A percentile compares a stretch with the other conserved stretches of the same genome.
phyloP scores from a whole-genome alignment of 1,140 invertebrate genomes.

The Teleogryllus occipitalis region DNA sequence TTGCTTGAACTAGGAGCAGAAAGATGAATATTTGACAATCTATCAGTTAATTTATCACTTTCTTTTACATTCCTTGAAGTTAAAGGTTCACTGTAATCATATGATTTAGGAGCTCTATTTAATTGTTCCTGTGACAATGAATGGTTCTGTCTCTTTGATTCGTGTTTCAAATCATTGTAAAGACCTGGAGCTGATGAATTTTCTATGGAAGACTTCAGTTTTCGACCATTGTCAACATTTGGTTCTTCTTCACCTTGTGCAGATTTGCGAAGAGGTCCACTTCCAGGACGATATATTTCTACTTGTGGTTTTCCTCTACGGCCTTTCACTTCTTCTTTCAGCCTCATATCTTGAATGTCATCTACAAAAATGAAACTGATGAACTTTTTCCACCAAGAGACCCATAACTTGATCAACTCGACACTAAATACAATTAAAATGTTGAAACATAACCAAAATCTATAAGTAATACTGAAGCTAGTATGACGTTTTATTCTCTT shows the following conservation, averaged over 20 bases:
- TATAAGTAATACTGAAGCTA: slow-evolving; percentile 26
- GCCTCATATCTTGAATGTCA: slow-evolving; percentile 13
- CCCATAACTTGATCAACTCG: slow-evolving; percentile 8
- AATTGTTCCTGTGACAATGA: slow-evolving; percentile 15
- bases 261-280: slow-evolving; percentile 49
- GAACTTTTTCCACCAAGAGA: background rate
- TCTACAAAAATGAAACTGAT: slow-evolving; percentile 22
- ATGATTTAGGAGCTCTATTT: slow-evolving; percentile 9
- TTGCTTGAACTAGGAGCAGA: slow-evolving; percentile 32
- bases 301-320: slow-evolving; percentile 27
- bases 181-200: slow-evolving; percentile 14
- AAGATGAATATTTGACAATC: slow-evolving; percentile 30
- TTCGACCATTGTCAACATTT: slow-evolving; percentile 34
- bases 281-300: slow-evolving; percentile 50
- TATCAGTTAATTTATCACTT: slow-evolving; percentile 20
- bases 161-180: slow-evolving; percentile 11
- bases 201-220: slow-evolving; percentile 17
- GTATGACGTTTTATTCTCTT: slow-evolving; percentile 36
- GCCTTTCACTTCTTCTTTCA: slow-evolving; percentile 22
- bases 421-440: background rate
- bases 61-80: slow-evolving; percentile 14
- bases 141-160: slow-evolving; percentile 18
- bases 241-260: slow-evolving; percentile 40
- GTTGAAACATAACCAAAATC: slow-evolving; percentile 8
- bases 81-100: background rate